A percentile compares a stretch with the other conserved stretches of the same genome.
Conservation (phyloP, 53 echinoderm and acorn worm genomes). For the Apostichopus leukothele region DNA sequence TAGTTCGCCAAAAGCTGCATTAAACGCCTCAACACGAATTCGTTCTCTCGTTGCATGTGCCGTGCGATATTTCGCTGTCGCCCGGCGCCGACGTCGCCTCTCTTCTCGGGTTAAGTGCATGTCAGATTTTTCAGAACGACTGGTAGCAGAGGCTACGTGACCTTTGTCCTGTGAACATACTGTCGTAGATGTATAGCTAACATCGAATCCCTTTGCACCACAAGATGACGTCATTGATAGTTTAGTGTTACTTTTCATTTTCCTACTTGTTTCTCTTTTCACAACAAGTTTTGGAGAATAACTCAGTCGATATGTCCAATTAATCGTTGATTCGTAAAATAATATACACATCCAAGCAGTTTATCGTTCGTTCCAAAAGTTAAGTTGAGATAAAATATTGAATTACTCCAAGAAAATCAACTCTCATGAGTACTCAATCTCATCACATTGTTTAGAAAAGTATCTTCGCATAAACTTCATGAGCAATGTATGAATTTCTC, state of each 20-base stretch:
- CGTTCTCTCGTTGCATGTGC: slow-evolving; percentile 89
- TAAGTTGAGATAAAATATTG: too few species aligned
- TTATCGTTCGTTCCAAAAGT: too few species aligned
- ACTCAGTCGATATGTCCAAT: too few species aligned
- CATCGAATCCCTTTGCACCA: not conserved
- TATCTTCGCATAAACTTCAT: too few species aligned
- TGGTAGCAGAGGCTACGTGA: slow-evolving; percentile 32
- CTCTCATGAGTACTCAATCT: too few species aligned
- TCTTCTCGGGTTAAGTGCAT: slow-evolving; percentile 85
- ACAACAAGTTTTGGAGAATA: not conserved
- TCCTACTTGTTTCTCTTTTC: not conserved
- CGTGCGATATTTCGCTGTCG: slow-evolving; percentile 93
- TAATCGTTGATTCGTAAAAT: too few species aligned
- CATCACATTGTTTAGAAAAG: too few species aligned
- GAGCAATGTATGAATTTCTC: too few species aligned
- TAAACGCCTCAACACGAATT: slow-evolving; percentile 93
- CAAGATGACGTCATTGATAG: not conserved
- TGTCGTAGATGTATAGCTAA: slow-evolving; percentile 1
- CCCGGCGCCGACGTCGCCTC: slow-evolving; percentile 74
- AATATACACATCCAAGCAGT: too few species aligned
- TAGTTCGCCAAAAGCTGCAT: slow-evolving; percentile 88
- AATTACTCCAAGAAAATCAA: too few species aligned
- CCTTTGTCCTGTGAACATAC: slow-evolving; percentile 56
- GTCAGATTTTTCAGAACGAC: slow-evolving; percentile 62
- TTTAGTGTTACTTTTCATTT: slow-evolving; percentile 24